These are phyloP conservation scores for Gymnosoma rotundatum DNA, from an alignment of 2,888 invertebrate species.

Conservation along the genomic window DNA sequence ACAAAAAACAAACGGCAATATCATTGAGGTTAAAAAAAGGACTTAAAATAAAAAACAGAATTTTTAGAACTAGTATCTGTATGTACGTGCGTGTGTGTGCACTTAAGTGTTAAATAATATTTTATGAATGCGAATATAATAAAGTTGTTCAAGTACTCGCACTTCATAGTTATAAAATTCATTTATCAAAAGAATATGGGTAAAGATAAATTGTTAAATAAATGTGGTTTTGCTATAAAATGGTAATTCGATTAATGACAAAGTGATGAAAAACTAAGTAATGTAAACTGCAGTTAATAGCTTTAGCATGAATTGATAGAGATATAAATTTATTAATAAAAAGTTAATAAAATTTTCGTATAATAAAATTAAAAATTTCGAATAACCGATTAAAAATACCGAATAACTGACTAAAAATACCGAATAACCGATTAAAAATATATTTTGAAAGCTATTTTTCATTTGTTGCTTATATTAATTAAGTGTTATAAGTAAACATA, in stretches of 20 bases:
- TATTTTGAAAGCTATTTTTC: too few relatives aligned
- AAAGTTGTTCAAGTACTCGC: constrained; percentile 46
- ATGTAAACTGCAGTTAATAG: background rate
- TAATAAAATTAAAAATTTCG: too few relatives aligned
- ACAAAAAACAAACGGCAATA: constrained; percentile 20
- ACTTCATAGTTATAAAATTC: constrained; percentile 49
- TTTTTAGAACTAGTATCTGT: background rate
- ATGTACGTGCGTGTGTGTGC: background rate
- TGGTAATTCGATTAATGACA: constrained; percentile 46
- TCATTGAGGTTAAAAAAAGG: constrained; percentile 58
- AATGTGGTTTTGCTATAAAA: constrained; percentile 10
- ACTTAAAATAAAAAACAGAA: constrained; percentile 43
- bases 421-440: too few relatives aligned
- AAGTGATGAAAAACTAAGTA: background rate
- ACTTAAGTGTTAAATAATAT: constrained; percentile 28
- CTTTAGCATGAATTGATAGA: constrained; percentile 25
- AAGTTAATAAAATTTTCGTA: background rate
- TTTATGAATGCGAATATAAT: constrained; percentile 62
- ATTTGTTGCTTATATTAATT: too few relatives aligned
- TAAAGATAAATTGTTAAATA: constrained; percentile 6
- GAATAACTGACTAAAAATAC: too few relatives aligned
- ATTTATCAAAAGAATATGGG: constrained; percentile 50
- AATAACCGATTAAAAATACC: too few relatives aligned
- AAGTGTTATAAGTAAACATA: too few relatives aligned
- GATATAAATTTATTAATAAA: constrained; percentile 24